Evolutionary conservation across 2,797 vertebrate species (phyloP), one percentile per base, ranked within the genome.

Genomic region (Alfaro cultratus): DNA sequence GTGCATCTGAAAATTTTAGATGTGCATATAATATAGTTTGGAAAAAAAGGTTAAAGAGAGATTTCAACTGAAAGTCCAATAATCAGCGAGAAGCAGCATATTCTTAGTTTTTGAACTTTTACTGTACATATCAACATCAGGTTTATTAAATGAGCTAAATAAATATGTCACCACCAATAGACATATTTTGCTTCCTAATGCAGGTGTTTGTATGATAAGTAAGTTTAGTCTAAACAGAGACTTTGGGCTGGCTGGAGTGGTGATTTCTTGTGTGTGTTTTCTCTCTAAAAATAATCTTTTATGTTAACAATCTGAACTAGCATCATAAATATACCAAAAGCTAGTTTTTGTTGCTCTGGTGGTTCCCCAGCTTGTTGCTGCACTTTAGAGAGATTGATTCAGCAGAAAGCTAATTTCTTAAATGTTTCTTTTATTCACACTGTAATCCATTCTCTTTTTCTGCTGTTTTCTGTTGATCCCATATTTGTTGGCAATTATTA

Each of bases 321-420:
- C 51, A 76, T 74, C 47, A 62, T n/a, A 57, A 68, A 77, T 34
- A n/a, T 71, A 71, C 13, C 1, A 15, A 72, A 72, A 72, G 5
- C 13, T 15, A 72, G 43, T 45, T n/a, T 43, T 46, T 29, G 15
- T 45, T 29, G 15, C n/a, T 18, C 43, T 72, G 29, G 15, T 46
- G 31, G 60, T 18, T 72, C n/a, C 70, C 70, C 15, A n/a, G 8
- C 1, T 36, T 18, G 31, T 7, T 53, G 4, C 13, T 53, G 29
- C 23, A 74, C 31, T 53, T 73, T 74, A 23, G 55, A 10, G 0
- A 53, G 1, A 23, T 26, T 43, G 16, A 5, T 11, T 26, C 26
- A 39, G 55, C 1, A 36, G 45, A 23, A 39, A 51, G 0, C 4
- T 36, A 73, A 5, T 31, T 62, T 62, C 6, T 62, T 29, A 23